Conservation (phyloP, 2,797 vertebrate genomes). For the Amblyopsis hoosieri region DNA sequence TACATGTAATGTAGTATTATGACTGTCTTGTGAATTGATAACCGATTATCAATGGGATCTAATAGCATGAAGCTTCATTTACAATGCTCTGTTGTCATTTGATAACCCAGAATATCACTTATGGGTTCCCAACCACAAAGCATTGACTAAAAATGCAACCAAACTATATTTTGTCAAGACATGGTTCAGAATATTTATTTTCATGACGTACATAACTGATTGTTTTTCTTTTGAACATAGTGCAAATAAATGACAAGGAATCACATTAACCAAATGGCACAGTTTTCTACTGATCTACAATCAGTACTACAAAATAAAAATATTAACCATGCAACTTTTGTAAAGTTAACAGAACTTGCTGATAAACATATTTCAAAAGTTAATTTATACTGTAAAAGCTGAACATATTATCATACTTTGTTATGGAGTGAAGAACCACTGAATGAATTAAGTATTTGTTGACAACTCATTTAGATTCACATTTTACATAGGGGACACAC, state of each 20-base stretch:
- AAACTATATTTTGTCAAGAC: background rate
- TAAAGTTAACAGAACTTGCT: background rate
- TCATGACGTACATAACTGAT: constrained; percentile 28
- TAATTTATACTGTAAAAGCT: background rate
- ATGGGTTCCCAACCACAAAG: background rate
- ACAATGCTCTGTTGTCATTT: too few species aligned
- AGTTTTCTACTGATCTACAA: constrained; percentile 9
- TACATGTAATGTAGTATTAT: too few species aligned
- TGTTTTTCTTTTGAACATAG: constrained; percentile 20
- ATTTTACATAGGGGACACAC: too few species aligned
- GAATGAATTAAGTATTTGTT: too few species aligned
- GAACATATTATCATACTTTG: background rate
- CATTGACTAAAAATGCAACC: background rate
- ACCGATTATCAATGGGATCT: too few species aligned
- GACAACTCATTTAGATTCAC: too few species aligned
- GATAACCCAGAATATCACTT: too few species aligned
- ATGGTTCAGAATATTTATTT: constrained; percentile 22
- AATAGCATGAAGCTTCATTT: too few species aligned
- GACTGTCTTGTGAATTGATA: too few species aligned
- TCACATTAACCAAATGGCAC: constrained; percentile 25
- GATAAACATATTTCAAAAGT: background rate
- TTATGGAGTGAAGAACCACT: too few species aligned
- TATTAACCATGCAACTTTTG: background rate
- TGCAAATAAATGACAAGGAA: constrained; percentile 44
- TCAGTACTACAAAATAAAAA: background rate